Evolutionary conservation across 92 coral and sea anemone species (phyloP), one percentile per base, ranked within the genome.

Genomic region (Plumapathes pennacea): DNA sequence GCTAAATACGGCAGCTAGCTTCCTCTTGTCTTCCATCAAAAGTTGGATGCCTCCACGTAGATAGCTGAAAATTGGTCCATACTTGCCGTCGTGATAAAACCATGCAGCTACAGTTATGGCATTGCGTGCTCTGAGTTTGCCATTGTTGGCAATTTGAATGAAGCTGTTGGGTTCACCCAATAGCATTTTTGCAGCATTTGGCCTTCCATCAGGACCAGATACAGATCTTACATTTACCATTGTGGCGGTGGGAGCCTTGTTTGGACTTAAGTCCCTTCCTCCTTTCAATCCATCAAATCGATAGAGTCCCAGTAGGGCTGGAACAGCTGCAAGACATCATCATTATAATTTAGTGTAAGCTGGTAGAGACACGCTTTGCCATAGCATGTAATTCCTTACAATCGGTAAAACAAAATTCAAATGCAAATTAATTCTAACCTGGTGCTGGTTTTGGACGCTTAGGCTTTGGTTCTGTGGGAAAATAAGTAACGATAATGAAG

Each of bases 161-260:
- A 60, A 87, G 80, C 88, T 87, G 75, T 72, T 82, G 50, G 77
- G 77, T 44, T 40, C 54, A 4, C 95, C 89, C 9, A 55, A 69
- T 3, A 87, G 59, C 23, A 46, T 38, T 8, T 75, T 69, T 9
- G 95, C 71, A 4, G 78, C 51, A 26, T 52, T 40, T 21, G 67
- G 76, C n/a, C 71, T 77, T 2, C 89, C 89, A 51, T 82, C 89
- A 6, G 95, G 95, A 2, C 95, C 95, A 2, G 38, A 45, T 19
- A 77, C 80, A 5, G 77, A 72, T 2, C 38, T 39, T 27, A 76
- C 89, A 25, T 77, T 77, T 4, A 11, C 44, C 8, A 77, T 59
- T 5, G 28, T 27, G 19, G 76, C 89, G 7, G 57, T 47, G 10
- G 80, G 83, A 28, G 84, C 81, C 26, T 64, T 66, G 50, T 82